phyloP scores from a whole-genome alignment of 2,888 invertebrate genomes.

The Catocala fraxini region DNA sequence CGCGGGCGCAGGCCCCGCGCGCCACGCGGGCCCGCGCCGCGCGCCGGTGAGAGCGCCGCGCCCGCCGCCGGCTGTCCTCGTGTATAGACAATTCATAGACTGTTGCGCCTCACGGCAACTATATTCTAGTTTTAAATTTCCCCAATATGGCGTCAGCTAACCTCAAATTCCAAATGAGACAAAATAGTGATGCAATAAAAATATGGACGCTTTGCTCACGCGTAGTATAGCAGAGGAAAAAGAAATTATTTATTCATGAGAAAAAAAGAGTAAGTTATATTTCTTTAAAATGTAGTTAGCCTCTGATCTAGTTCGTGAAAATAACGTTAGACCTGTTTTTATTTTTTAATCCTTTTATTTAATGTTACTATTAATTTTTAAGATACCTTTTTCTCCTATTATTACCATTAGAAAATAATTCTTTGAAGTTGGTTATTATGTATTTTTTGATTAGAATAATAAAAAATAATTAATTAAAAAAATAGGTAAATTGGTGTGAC shows the following conservation, averaged over 20 bases:
- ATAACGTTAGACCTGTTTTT: constrained; percentile 61
- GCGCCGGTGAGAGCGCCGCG: constrained; percentile 69
- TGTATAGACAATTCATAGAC: constrained; percentile 54
- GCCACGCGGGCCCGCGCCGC: constrained; percentile 66
- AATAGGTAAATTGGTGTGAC: constrained; percentile 64
- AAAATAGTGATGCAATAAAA: constrained; percentile 69
- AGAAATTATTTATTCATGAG: constrained; percentile 53
- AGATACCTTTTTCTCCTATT: constrained; percentile 71
- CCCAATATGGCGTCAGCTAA: constrained; percentile 56
- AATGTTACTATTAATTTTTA: constrained; percentile 85
- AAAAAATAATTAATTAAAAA: constrained; percentile 53
- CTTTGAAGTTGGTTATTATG: constrained; percentile 78
- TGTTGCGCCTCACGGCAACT: constrained; percentile 58
- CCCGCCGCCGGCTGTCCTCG: constrained; percentile 49
- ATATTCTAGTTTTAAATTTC: constrained; percentile 51
- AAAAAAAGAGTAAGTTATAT: constrained; percentile 65
- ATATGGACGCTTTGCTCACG: constrained; percentile 63
- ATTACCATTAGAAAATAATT: constrained; percentile 82
- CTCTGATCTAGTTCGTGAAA: constrained; percentile 53
- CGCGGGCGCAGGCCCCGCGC: constrained; percentile 52
- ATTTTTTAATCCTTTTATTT: constrained; percentile 77
- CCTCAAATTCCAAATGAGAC: constrained; percentile 72
- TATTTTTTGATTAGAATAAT: constrained; percentile 61
- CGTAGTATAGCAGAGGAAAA: constrained; percentile 44
- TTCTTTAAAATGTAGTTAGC: constrained; percentile 54